Evolutionary conservation across 2,888 invertebrate species (phyloP).

Genomic region (Neoaliturus tenellus): DNA sequence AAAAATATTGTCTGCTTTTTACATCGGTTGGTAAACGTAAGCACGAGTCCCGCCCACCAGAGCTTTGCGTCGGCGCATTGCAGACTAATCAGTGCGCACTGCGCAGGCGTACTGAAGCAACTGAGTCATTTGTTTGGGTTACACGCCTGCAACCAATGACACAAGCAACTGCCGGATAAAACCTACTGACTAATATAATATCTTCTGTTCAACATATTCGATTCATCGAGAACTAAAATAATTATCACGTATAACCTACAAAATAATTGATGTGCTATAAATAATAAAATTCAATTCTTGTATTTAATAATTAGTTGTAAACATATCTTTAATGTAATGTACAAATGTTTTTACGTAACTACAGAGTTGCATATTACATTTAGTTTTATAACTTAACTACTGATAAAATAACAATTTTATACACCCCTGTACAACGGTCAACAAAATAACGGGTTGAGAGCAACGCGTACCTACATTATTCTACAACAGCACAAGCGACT

Average conservation of each 20-base stretch:
- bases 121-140: no score
- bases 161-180: neutral
- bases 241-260: neutral
- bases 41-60: neutral
- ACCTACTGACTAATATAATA: neutral
- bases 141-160: neutral
- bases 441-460: neutral
- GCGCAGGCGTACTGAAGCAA: neutral
- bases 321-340: neutral
- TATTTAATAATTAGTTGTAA: neutral
- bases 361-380: neutral
- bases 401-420: neutral
- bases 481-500: neutral
- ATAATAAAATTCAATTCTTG: neutral
- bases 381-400: neutral
- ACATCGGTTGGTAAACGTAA: neutral
- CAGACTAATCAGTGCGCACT: neutral
- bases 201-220: neutral
- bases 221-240: neutral
- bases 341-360: neutral
- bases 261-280: neutral
- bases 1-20: no score
- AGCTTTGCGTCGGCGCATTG: neutral
- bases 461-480: neutral
- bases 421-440: neutral